A percentile compares a stretch with the other conserved stretches of the same genome.
Evolutionary conservation across 2,888 invertebrate species (phyloP).

Genomic region (Norana najaformis): DNA sequence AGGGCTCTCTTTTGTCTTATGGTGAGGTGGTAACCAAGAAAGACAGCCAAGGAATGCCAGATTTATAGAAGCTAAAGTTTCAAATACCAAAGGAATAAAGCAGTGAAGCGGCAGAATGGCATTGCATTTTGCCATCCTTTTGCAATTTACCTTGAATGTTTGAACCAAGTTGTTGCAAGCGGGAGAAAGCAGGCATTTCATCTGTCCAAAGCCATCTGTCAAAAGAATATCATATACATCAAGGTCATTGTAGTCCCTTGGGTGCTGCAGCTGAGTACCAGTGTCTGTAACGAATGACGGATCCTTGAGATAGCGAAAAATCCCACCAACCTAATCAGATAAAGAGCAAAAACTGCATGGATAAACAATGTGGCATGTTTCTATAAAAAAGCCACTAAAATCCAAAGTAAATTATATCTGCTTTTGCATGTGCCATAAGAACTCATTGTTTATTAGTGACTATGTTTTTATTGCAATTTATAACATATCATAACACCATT

Average conservation of each 20-base stretch:
- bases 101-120: no score
- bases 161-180: not conserved
- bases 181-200: constrained; percentile 26
- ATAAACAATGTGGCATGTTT: not conserved
- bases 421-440: not conserved
- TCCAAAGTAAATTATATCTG: not conserved
- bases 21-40: no score
- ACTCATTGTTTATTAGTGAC: not conserved
- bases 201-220: constrained; percentile 7
- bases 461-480: not conserved
- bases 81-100: no score
- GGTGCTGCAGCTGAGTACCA: not conserved
- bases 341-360: not conserved
- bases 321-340: not conserved
- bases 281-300: constrained; percentile 8
- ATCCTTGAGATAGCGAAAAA: constrained; percentile 18
- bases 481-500: no score
- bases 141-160: constrained; percentile 1
- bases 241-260: not conserved
- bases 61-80: no score
- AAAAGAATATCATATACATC: constrained; percentile 21
- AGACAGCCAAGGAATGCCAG: no score
- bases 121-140: no score
- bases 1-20: no score
- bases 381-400: not conserved